phyloP scores from a whole-genome alignment of 2,113 vertebrate species.

The Chloropsis hardwickii region DNA sequence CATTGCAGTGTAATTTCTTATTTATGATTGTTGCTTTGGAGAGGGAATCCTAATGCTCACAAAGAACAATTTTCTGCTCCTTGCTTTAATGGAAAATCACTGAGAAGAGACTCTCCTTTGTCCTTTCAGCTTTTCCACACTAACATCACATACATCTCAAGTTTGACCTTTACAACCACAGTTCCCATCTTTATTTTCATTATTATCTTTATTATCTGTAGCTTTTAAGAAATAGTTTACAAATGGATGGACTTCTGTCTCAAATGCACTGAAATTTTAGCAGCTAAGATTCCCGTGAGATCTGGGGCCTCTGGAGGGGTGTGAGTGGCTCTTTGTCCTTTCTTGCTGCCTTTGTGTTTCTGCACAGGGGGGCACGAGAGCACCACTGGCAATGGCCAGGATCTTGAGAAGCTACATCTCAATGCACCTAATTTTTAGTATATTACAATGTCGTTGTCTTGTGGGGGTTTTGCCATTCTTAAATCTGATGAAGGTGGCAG shows the following conservation, averaged over 20 bases:
- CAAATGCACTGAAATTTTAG: not conserved
- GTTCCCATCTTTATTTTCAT: not conserved
- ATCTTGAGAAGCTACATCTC: not conserved
- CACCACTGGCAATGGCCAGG: not conserved
- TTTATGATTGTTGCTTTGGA: not conserved
- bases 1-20: not conserved
- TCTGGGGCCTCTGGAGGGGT: not conserved
- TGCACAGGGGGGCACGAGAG: not conserved
- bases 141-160: not conserved
- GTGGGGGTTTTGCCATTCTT: not conserved
- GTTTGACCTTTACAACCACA: not conserved
- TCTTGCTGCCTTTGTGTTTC: not conserved
- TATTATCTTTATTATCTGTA: not conserved
- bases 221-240: not conserved
- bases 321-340: not conserved
- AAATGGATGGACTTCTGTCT: not conserved
- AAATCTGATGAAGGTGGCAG: not conserved
- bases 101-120: not conserved
- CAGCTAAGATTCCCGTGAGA: not conserved
- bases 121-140: not conserved
- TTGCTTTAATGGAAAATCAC: not conserved
- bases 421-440: not conserved
- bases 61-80: not conserved
- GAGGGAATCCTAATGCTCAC: not conserved
- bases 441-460: not conserved